A percentile compares a stretch with the other conserved stretches of the same genome.
These are phyloP conservation scores for Morinoia aosen DNA, from an alignment of 2,888 invertebrate genomes.

Conservation along the genomic window DNA sequence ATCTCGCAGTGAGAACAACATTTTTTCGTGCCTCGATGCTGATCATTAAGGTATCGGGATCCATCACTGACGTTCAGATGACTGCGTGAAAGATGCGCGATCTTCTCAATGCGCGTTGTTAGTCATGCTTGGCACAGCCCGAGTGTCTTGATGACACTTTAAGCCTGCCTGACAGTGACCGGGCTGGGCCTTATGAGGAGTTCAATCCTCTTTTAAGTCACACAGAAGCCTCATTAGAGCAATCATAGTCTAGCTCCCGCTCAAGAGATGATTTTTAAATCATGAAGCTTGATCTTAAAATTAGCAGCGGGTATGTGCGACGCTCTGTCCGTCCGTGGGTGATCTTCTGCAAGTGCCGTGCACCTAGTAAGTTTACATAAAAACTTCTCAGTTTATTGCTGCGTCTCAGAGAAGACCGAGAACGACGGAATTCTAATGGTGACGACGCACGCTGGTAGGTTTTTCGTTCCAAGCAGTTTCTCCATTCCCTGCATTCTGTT, in stretches of 20 bases:
- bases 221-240: constrained; percentile 18
- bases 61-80: constrained; percentile 12
- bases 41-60: constrained; percentile 3
- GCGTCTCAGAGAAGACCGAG: neutral
- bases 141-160: constrained; percentile 3
- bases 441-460: neutral
- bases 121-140: neutral
- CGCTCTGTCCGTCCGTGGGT: neutral
- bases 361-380: neutral
- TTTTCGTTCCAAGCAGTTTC: neutral
- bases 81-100: neutral
- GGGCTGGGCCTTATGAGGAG: neutral
- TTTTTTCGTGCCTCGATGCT: neutral
- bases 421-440: neutral
- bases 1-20: neutral
- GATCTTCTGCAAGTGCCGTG: neutral
- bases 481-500: neutral
- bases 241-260: neutral
- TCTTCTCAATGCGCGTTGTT: neutral
- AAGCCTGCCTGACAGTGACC: neutral
- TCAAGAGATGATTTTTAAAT: constrained; percentile 18
- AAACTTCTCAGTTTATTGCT: neutral
- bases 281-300: constrained; percentile 9
- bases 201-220: constrained; percentile 1
- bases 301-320: neutral